phyloP scores from a whole-genome alignment of 1,140 invertebrate species.

The Bacillus rossius region DNA sequence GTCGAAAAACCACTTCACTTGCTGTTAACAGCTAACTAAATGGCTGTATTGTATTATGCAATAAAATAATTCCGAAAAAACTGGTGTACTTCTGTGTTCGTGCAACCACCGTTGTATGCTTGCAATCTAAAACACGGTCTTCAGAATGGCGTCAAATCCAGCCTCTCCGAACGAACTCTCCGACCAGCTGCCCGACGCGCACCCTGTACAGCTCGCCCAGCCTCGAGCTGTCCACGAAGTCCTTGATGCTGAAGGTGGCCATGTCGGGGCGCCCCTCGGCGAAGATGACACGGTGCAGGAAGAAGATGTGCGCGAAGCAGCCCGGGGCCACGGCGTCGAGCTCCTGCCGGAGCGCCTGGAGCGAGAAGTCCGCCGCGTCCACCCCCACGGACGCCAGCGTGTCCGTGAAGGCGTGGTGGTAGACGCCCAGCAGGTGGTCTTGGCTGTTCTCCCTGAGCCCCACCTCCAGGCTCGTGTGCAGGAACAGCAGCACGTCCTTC shows the following conservation, averaged over 20 bases:
- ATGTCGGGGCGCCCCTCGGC: neutral
- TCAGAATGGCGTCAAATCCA: neutral
- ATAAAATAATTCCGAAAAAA: too few relatives aligned
- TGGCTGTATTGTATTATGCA: too few relatives aligned
- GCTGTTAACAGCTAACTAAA: too few relatives aligned
- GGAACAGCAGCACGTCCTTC: conserved; percentile 7
- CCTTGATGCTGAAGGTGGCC: neutral
- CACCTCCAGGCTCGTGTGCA: neutral
- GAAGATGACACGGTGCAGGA: neutral
- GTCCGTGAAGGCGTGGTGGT: neutral
- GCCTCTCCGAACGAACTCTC: conserved; percentile 2
- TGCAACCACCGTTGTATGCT: too few relatives aligned
- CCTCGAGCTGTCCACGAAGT: neutral
- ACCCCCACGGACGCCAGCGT: neutral
- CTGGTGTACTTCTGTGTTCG: too few relatives aligned
- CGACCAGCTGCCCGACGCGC: neutral
- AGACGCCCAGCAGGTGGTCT: conserved; percentile 3
- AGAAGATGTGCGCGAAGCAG: conserved; percentile 1
- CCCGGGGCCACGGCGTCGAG: neutral
- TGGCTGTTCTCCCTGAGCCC: neutral
- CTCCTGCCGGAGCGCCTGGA: neutral
- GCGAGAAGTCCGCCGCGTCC: neutral
- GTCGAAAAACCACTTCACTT: too few relatives aligned
- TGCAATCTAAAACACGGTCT: too few relatives aligned
- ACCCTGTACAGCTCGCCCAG: neutral